phyloP scores from a whole-genome alignment of 1,140 invertebrate species.

The Cryptotermes secundus region DNA sequence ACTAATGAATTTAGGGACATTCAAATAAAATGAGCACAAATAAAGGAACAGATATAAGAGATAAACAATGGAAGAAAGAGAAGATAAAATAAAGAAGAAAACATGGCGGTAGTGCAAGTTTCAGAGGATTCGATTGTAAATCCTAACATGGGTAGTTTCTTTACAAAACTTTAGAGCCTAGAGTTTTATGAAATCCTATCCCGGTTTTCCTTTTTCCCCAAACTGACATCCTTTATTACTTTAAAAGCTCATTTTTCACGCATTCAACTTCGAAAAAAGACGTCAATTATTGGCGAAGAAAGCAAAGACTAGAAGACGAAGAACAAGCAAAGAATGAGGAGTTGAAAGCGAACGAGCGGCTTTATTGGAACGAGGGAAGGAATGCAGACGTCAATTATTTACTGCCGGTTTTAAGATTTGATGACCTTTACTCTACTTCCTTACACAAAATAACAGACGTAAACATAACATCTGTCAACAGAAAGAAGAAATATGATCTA shows the following conservation, averaged over 20 bases:
- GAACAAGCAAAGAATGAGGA: not conserved
- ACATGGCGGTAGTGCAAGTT: not conserved
- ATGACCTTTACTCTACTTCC: not conserved
- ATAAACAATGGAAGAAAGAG: not conserved
- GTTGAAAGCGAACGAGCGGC: not conserved
- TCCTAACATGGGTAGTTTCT: not conserved
- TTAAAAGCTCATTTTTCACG: conserved; percentile 19
- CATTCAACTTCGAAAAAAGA: conserved; percentile 6
- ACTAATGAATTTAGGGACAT: not conserved
- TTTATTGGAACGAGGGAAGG: not conserved
- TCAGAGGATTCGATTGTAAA: not conserved
- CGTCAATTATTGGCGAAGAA: conserved; percentile 6
- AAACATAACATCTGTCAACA: not conserved
- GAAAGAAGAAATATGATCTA: no score
- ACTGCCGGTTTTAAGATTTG: not conserved
- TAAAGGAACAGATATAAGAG: not conserved
- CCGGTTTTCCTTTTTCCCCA: not conserved
- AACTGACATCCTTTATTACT: not conserved
- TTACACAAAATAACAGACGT: not conserved
- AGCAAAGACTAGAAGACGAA: conserved; percentile 2
- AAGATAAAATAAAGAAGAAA: not conserved
- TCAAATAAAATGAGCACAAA: not conserved
- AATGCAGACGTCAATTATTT: not conserved
- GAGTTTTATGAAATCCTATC: not conserved
- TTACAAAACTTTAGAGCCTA: not conserved